Percentiles rank a stretch among this genome's conserved stretches.
Evolutionary conservation across 2,888 invertebrate species (phyloP).

Genomic region (Netelia melanura): DNA sequence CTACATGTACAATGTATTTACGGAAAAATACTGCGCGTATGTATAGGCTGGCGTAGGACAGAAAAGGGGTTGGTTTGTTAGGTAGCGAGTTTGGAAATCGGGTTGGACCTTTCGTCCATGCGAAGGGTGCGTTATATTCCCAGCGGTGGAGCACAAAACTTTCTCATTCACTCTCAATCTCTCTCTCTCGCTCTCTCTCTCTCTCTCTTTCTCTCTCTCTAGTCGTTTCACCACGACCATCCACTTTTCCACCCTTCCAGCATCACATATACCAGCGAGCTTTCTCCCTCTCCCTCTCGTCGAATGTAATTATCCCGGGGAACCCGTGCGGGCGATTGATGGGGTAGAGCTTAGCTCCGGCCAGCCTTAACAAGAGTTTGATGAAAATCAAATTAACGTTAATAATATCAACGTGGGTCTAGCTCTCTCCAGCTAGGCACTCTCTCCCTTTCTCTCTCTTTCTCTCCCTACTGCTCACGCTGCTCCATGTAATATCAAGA

Average conservation of each 20-base stretch:
- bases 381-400: constrained; percentile 72
- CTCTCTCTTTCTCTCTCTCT: constrained; percentile 39
- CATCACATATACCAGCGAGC: constrained; percentile 5
- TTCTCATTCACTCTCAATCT: constrained; percentile 58
- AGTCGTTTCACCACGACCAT: constrained; percentile 45
- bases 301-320: constrained; percentile 69
- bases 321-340: constrained; percentile 68
- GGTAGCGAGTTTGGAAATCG: constrained; percentile 65
- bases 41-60: constrained; percentile 27
- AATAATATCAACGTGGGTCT: constrained; percentile 69
- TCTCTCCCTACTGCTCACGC: constrained; percentile 3
- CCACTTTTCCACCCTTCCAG: constrained; percentile 48
- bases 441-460: neutral
- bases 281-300: constrained; percentile 54
- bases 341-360: constrained; percentile 69
- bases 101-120: constrained; percentile 63
- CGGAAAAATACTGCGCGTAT: constrained; percentile 16
- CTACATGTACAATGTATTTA: neutral
- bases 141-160: constrained; percentile 60
- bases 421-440: constrained; percentile 38
- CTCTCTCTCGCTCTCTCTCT: constrained; percentile 60
- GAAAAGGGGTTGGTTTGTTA: constrained; percentile 51
- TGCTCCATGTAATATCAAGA: constrained; percentile 54
- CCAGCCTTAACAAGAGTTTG: constrained; percentile 71
- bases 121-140: constrained; percentile 54